Base-by-base conservation (phyloP, 2,113 vertebrate genomes). In the Acanthisitta chloris region DNA sequence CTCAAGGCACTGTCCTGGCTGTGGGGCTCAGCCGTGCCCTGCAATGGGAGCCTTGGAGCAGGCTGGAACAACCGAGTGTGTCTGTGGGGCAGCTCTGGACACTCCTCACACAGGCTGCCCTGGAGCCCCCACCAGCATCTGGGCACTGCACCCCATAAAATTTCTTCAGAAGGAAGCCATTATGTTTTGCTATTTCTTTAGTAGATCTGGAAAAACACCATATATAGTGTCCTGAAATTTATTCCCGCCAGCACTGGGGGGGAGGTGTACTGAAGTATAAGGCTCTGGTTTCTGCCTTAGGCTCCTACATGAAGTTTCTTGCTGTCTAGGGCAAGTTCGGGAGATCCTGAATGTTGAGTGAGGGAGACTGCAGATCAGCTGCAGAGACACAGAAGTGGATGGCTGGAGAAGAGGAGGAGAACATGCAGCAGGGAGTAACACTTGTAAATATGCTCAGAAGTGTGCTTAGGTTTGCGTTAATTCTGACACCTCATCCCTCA, bases 21-120 rank as follows among this genome's bases (percentile, higher is more conserved):
- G 57, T 0, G 0, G 54, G 33, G 48, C 48, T 77, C 55, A 36
- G 71, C 42, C 33, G 55, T 33, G 3, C 40, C 55, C 65, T 14
- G 38, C 4, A 4, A 36, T 52, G 86, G 51, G 49, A 19, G 55
- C 48, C 16, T 20, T 54, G 69, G 80, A 58, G 31, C 43, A 0
- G 9, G 21, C 54, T 82, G 86, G 58, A 42, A 8, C 24, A 42
- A 8, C 24, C 0, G 1, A 26, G 49, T 6, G 20, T 36, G 49
- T 24, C 52, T 29, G 19, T 2, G 2, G 9, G 7, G 65, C 59
- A 65, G 36, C 20, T 12, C 25, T 0, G 0, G 42, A 15, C 5
- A 1, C 38, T 67, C 10, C 57, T 58, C 52, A 18, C 2, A 1
- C 36, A 13, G 24, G 17, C 17, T 1, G 2, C 42, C 42, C 16